Percentiles rank a stretch among this genome's conserved stretches.
Evolutionary conservation across 1,140 invertebrate species (phyloP).

Genomic region (Drosophila orosa): DNA sequence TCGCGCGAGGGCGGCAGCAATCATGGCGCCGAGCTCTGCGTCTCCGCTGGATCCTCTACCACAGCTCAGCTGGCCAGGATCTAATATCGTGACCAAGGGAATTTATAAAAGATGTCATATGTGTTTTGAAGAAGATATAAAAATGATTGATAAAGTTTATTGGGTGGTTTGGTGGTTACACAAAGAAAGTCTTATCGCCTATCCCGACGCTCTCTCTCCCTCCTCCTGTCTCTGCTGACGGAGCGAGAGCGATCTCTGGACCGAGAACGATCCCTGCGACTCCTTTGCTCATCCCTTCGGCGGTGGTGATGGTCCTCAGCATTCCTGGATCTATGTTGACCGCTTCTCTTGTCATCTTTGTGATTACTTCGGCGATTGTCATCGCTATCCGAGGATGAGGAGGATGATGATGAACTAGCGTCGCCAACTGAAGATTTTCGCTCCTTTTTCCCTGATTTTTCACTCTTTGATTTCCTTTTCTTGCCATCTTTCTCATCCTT

Average conservation of each 20-base stretch:
- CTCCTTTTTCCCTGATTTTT: slow-evolving; percentile 20
- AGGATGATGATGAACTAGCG: slow-evolving; percentile 41
- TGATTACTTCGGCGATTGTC: slow-evolving; percentile 24
- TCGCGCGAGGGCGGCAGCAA: slow-evolving; percentile 76
- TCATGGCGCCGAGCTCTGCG: slow-evolving; percentile 77
- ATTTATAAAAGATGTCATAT: background rate
- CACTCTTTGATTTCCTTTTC: slow-evolving; percentile 49
- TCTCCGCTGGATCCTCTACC: slow-evolving; percentile 81
- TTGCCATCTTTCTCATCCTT: slow-evolving; percentile 48
- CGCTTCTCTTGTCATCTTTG: slow-evolving; percentile 27
- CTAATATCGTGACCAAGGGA: slow-evolving; percentile 13
- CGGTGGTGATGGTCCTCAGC: slow-evolving; percentile 22
- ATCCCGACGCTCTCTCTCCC: slow-evolving; percentile 47
- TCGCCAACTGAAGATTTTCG: slow-evolving; percentile 23
- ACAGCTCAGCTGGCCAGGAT: slow-evolving; percentile 62
- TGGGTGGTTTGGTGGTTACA: slow-evolving; percentile 13
- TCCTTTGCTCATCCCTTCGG: slow-evolving; percentile 35
- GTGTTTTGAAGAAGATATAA: slow-evolving; percentile 7
- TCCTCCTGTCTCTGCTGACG: slow-evolving; percentile 29
- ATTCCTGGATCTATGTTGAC: slow-evolving; percentile 30
- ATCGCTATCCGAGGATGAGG: slow-evolving; percentile 48
- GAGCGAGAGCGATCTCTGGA: slow-evolving; percentile 42
- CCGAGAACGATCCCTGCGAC: slow-evolving; percentile 31
- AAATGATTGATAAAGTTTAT: slow-evolving; percentile 32
- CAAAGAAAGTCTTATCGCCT: slow-evolving; percentile 42